Evolutionary conservation across 2,113 vertebrate species (phyloP).

Genomic region (Rousettus leschenaultii): DNA sequence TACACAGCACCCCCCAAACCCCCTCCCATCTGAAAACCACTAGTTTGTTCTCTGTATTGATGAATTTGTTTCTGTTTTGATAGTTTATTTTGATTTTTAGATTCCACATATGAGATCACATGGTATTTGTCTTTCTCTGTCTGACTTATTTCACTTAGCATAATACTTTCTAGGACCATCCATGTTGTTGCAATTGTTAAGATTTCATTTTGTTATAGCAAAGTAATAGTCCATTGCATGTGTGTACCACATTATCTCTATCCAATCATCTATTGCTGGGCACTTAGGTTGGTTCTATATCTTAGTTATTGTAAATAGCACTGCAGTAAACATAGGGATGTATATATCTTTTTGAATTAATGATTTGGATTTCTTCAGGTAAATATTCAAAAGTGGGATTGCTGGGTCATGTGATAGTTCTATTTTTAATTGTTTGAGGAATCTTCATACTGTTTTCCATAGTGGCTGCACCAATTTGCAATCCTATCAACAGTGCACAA

Average conservation of each 20-base stretch:
- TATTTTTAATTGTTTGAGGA: neutral
- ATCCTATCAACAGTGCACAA: neutral
- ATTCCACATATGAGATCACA: neutral
- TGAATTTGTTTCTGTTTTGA: neutral
- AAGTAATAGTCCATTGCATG: neutral
- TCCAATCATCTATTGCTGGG: neutral
- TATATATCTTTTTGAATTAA: neutral
- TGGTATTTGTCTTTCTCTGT: neutral
- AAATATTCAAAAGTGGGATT: neutral
- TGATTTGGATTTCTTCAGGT: neutral
- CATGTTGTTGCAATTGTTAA: neutral
- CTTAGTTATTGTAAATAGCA: neutral
- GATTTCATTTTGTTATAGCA: neutral
- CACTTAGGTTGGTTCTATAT: neutral
- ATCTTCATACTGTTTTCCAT: neutral
- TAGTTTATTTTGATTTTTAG: neutral
- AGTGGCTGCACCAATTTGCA: neutral
- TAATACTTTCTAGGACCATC: neutral
- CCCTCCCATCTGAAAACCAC: neutral
- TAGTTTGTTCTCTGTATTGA: neutral
- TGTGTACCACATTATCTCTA: neutral
- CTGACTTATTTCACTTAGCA: neutral
- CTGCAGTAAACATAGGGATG: neutral
- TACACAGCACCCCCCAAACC: neutral
- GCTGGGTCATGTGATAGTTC: neutral